Conservation (phyloP, 2,888 invertebrate species). For the Leptinotarsa juncta region DNA sequence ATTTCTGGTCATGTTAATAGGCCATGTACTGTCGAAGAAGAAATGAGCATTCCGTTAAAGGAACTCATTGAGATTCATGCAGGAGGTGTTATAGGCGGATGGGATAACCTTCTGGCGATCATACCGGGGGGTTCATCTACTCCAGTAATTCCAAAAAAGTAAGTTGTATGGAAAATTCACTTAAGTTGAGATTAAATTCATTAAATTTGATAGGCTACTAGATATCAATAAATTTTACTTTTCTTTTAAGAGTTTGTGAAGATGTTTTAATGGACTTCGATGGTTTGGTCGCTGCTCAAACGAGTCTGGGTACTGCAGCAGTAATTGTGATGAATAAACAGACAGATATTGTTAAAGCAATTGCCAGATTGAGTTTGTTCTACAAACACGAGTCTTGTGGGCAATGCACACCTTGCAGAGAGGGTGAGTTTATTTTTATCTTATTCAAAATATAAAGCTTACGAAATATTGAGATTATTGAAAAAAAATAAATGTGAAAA, state of each 20-base stretch:
- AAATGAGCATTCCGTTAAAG: slow-evolving; percentile 97
- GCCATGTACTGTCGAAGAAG: slow-evolving; percentile 99
- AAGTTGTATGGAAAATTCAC: slow-evolving; percentile 46
- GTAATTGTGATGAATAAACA: slow-evolving; percentile 99
- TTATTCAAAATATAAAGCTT: neutral
- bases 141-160: slow-evolving; percentile 95
- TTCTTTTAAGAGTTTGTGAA: slow-evolving; percentile 73
- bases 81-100: slow-evolving; percentile 96
- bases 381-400: slow-evolving; percentile 99
- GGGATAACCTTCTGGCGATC: slow-evolving; percentile 97
- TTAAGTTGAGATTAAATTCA: neutral
- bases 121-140: slow-evolving; percentile 99
- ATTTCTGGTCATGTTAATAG: slow-evolving; percentile 98
- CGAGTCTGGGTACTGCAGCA: slow-evolving; percentile 97
- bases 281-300: slow-evolving; percentile 91
- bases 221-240: too few relatives aligned
- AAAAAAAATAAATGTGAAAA: too few relatives aligned
- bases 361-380: slow-evolving; percentile 95
- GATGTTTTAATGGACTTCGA: slow-evolving; percentile 99
- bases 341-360: slow-evolving; percentile 96
- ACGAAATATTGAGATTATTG: too few relatives aligned
- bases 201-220: too few relatives aligned
- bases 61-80: slow-evolving; percentile 96
- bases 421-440: slow-evolving; percentile 73
- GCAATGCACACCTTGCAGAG: slow-evolving; percentile 99